Conservation (phyloP, 1,140 invertebrate genomes). For the Tetramorium alpestre region DNA sequence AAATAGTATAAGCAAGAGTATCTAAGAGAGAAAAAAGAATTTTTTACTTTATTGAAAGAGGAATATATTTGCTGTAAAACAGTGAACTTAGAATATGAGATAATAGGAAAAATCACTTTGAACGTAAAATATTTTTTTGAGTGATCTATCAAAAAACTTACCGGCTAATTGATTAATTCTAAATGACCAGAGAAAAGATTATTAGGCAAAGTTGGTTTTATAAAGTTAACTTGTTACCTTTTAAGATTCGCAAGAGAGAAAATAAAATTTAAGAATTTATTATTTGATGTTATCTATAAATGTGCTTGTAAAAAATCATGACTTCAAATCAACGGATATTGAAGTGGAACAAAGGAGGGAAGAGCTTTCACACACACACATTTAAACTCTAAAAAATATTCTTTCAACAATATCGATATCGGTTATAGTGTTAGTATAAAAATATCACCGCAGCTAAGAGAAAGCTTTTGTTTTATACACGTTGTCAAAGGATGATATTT, state of each 20-base stretch:
- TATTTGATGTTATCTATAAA: background rate
- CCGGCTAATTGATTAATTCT: background rate
- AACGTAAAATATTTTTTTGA: too few species aligned
- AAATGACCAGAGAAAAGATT: background rate
- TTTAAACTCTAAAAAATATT: constrained; percentile 5
- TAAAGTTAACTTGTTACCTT: background rate
- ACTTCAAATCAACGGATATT: background rate
- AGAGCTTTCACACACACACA: background rate
- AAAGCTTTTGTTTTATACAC: background rate
- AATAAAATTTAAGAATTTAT: background rate
- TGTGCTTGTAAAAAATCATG: background rate
- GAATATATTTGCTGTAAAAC: too few species aligned
- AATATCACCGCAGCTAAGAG: background rate
- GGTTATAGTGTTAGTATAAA: background rate
- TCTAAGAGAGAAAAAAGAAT: too few species aligned
- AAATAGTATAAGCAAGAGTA: too few species aligned
- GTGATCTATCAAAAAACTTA: background rate
- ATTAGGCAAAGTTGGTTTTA: background rate
- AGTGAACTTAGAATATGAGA: too few species aligned
- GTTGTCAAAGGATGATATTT: background rate
- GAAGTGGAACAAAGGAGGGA: background rate
- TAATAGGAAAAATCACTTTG: too few species aligned
- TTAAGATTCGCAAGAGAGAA: background rate
- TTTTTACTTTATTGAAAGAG: too few species aligned
- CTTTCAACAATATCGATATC: background rate